phyloP scores from a whole-genome alignment of 2,888 invertebrate genomes.

The Ferrisia virgata region DNA sequence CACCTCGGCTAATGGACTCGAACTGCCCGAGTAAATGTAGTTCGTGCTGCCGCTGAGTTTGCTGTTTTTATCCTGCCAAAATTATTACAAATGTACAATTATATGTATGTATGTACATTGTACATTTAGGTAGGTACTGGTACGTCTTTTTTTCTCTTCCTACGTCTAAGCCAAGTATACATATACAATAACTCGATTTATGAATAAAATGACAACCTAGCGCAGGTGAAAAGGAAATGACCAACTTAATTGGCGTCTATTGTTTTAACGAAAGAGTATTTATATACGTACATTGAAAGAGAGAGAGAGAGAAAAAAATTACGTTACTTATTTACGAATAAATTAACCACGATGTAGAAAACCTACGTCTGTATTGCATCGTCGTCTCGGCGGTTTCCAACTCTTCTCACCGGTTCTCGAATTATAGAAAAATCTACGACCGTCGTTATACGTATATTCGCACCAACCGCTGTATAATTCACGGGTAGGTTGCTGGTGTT shows the following conservation, averaged over 20 bases:
- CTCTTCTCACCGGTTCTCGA: conserved; percentile 50
- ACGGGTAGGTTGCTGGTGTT: conserved; percentile 48
- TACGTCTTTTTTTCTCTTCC: background rate
- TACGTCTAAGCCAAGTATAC: too few species aligned
- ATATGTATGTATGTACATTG: too few species aligned
- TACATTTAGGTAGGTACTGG: too few species aligned
- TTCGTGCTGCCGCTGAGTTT: conserved; percentile 47
- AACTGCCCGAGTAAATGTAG: conserved; percentile 48
- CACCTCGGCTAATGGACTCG: conserved; percentile 49
- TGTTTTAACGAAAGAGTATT: background rate
- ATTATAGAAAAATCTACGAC: conserved; percentile 50
- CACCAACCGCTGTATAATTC: conserved; percentile 50
- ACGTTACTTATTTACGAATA: background rate
- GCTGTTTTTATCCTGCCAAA: conserved; percentile 38
- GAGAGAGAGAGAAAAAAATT: conserved; percentile 2
- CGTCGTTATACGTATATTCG: conserved; percentile 49
- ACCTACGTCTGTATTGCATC: conserved; percentile 48
- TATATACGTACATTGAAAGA: too few species aligned
- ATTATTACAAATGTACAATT: too few species aligned
- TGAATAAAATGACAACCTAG: background rate
- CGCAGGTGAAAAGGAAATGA: conserved; percentile 24
- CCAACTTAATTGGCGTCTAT: background rate
- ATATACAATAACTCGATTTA: background rate
- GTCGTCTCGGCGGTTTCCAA: conserved; percentile 50
- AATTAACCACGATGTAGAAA: background rate